phyloP scores from a whole-genome alignment of 2,797 vertebrate species.

The Peromyscus aztecus region DNA sequence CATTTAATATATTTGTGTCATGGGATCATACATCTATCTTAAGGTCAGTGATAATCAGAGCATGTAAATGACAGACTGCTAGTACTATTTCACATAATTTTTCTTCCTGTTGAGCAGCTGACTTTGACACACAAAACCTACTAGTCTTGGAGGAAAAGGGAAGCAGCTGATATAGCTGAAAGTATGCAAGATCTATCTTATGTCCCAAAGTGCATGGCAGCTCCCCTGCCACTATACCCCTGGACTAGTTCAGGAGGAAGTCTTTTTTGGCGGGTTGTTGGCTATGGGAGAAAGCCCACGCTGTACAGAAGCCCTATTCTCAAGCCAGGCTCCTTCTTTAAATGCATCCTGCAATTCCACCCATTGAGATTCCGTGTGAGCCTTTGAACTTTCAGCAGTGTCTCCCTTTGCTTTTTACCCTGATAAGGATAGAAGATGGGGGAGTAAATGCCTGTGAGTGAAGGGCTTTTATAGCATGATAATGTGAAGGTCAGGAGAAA shows the following conservation, averaged over 20 bases:
- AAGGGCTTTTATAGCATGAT: conserved; percentile 24
- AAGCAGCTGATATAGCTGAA: neutral
- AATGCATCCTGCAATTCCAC: neutral
- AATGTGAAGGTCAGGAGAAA: conserved; percentile 62
- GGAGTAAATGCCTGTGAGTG: neutral
- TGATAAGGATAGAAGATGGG: conserved; percentile 15
- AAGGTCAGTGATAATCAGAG: neutral
- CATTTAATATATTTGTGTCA: neutral
- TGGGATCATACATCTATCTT: neutral
- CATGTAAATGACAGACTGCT: conserved; percentile 2
- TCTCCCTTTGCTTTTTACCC: conserved; percentile 10
- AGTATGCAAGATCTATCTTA: neutral
- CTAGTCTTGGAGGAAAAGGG: neutral
- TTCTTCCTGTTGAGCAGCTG: neutral
- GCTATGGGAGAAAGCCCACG: neutral
- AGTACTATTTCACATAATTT: neutral
- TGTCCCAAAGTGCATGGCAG: neutral
- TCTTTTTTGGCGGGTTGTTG: neutral
- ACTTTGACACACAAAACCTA: neutral
- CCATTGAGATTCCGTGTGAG: conserved; percentile 30
- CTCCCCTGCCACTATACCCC: neutral
- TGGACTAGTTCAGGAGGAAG: neutral
- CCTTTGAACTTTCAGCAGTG: conserved; percentile 34
- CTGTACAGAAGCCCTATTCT: neutral
- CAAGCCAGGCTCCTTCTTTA: neutral